These are phyloP conservation scores for Parnassius orleans DNA, from an alignment of 2,888 invertebrate species.

Conservation along the genomic window DNA sequence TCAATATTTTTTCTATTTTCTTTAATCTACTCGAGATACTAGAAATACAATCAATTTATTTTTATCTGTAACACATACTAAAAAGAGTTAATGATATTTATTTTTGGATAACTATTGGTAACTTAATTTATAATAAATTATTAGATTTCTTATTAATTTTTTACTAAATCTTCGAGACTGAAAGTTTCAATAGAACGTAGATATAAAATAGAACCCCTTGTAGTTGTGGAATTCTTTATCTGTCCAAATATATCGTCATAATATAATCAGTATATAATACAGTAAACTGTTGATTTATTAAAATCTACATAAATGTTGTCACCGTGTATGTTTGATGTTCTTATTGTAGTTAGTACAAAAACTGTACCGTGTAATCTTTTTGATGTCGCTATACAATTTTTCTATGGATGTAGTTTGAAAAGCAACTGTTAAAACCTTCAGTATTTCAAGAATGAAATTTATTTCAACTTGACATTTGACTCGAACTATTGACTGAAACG, in stretches of 20 bases:
- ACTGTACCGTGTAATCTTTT: conserved; percentile 54
- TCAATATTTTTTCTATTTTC: not conserved
- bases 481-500: conserved; percentile 13
- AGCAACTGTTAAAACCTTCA: conserved; percentile 26
- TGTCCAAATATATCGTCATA: conserved; percentile 10
- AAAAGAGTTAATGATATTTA: conserved; percentile 24
- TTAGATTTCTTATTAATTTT: conserved; percentile 23
- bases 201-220: conserved; percentile 10
- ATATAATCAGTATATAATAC: conserved; percentile 10
- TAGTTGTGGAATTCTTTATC: conserved; percentile 12
- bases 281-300: conserved; percentile 5
- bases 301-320: conserved; percentile 27
- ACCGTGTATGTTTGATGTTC: conserved; percentile 30
- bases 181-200: conserved; percentile 20
- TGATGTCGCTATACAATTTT: conserved; percentile 52
- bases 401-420: conserved; percentile 41
- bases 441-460: not conserved
- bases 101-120: conserved; percentile 26
- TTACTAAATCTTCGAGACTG: conserved; percentile 26
- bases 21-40: conserved; percentile 2
- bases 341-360: conserved; percentile 35
- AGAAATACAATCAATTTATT: conserved; percentile 14
- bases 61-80: conserved; percentile 10
- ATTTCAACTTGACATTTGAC: conserved; percentile 2
- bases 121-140: conserved; percentile 20